Conservation (phyloP, 2,888 invertebrate genomes). For the Brachyptera putata region DNA sequence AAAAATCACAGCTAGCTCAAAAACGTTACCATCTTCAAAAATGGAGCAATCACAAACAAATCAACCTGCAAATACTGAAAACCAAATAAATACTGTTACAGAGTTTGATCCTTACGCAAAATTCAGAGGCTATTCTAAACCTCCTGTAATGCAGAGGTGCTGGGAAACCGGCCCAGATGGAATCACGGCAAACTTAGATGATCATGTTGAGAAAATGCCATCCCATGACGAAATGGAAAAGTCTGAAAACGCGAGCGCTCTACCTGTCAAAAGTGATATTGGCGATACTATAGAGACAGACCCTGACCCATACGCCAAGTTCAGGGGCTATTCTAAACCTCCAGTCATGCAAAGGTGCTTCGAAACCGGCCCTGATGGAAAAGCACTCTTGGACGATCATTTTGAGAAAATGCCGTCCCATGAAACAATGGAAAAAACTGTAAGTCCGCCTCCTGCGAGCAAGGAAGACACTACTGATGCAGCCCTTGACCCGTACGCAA, state of each 20-base stretch:
- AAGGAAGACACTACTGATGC: not conserved
- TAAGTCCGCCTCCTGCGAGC: not conserved
- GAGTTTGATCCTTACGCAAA: slow-evolving; percentile 32
- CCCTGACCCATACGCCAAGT: not conserved
- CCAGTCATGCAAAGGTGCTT: slow-evolving; percentile 4
- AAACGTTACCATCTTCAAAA: slow-evolving; percentile 26
- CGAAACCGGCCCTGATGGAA: not conserved
- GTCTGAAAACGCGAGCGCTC: no score
- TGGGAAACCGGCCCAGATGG: not conserved
- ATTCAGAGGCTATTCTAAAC: not conserved
- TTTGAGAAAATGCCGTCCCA: no score
- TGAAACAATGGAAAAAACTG: not conserved
- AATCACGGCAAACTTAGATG: not conserved
- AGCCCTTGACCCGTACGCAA: not conserved
- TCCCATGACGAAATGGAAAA: not conserved
- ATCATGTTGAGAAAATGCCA: not conserved
- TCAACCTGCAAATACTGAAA: slow-evolving; percentile 30
- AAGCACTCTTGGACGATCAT: not conserved
- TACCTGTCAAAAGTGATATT: not conserved
- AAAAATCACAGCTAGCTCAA: slow-evolving; percentile 30
- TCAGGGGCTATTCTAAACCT: not conserved
- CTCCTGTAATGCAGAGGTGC: slow-evolving; percentile 4
- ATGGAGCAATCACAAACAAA: not conserved
- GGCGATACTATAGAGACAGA: not conserved
- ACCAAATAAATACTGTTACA: slow-evolving; percentile 40